Base-by-base conservation (phyloP, 2,888 invertebrate species). In the Embidobia sp. region DNA sequence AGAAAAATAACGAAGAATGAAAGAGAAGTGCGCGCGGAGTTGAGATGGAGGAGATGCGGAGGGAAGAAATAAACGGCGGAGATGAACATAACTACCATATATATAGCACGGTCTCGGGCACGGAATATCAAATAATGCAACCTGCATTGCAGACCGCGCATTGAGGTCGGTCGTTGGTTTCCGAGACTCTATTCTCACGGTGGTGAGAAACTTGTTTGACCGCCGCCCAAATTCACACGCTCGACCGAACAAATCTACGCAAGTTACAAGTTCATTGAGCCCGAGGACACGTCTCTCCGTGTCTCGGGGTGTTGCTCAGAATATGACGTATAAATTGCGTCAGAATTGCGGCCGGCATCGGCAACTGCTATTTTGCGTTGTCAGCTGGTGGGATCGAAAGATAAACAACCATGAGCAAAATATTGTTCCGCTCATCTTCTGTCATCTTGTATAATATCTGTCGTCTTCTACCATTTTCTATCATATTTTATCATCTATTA, bases 171-270 rank as follows among this genome's bases (percentile, higher is more conserved):
- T 78, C 64, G 75, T 76, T 73, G 63, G 75, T 78, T 73, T 59
- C 48, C 75, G 63, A 73, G 72, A 69, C 72, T 67, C 73, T 81
- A 79, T 81, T 82, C 82, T 81, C 82, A 82, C 82, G 82, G 80
- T 79, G 80, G 69, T 77, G 74, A 81, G 77, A 81, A 82, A 82
- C 81, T 81, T 74, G 78, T 81, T 80, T 82, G 81, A 81, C 81
- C 77, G 75, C 81, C 74, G 79, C 78, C 81, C 79, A 81, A 82
- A 82, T 82, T 81, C 82, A 80, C 82, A 82, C 82, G 82, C 81
- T 79, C 69, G 69, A 64, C 69, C 63, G 76, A 76, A 69, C 76
- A 76, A 76, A 76, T 76, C 76, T 76, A 76, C 76, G 69, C 76
- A 61, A 76, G 76, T 69, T 76, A 63, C 76, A 76, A 76, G 67